phyloP scores from a whole-genome alignment of 2,797 vertebrate species.

The Oreochromis grahami region DNA sequence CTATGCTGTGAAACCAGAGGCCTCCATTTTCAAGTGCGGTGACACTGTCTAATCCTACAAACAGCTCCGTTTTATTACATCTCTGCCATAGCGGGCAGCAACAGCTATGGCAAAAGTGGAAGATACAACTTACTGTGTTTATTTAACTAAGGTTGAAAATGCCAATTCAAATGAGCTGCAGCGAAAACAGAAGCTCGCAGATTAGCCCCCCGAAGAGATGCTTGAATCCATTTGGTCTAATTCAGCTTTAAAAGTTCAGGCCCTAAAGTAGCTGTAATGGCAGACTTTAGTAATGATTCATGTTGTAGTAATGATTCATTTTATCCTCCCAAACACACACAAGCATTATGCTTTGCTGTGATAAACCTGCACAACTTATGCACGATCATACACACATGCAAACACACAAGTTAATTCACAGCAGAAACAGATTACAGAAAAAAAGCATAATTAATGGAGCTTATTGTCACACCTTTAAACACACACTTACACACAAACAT shows the following conservation, averaged over 20 bases:
- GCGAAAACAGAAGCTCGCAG: neutral
- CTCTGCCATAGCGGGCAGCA: neutral
- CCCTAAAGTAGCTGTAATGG: conserved; percentile 20
- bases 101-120: conserved; percentile 7
- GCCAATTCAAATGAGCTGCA: neutral
- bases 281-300: conserved; percentile 27
- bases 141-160: neutral
- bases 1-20: conserved; percentile 13
- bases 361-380: neutral
- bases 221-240: conserved; percentile 25
- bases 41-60: conserved; percentile 25
- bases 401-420: conserved; percentile 3
- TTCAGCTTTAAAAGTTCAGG: conserved; percentile 24
- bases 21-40: conserved; percentile 1
- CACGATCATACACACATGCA: neutral
- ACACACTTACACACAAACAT: neutral
- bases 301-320: conserved; percentile 34
- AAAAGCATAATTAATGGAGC: conserved; percentile 36
- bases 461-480: conserved; percentile 18
- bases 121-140: conserved; percentile 7
- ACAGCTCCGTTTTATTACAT: neutral
- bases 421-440: conserved; percentile 23
- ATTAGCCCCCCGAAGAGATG: neutral
- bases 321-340: conserved; percentile 17
- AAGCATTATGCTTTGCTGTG: conserved; percentile 5